Evolutionary conservation across 2,113 vertebrate species (phyloP).

Genomic region (Elephas maximus): DNA sequence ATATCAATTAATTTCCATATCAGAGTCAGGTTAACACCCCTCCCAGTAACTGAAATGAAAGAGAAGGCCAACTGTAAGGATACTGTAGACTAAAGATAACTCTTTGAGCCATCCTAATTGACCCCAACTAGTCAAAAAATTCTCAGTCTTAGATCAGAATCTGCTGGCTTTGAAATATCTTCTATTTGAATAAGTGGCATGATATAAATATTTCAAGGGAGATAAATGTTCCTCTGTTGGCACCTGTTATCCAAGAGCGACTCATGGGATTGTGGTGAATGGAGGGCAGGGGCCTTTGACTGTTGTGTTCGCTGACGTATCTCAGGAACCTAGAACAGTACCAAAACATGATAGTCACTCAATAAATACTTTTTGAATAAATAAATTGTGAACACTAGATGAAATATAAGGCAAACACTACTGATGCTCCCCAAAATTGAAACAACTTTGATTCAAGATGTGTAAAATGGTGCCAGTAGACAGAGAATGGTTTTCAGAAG

Average conservation of each 20-base stretch:
- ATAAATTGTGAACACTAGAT: neutral
- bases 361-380: neutral
- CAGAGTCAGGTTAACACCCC: conserved; percentile 45
- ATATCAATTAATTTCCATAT: conserved; percentile 80
- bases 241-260: conserved; percentile 55
- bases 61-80: neutral
- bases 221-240: conserved; percentile 70
- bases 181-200: conserved; percentile 37
- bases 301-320: neutral
- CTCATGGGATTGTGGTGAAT: conserved; percentile 56
- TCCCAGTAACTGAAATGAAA: conserved; percentile 55
- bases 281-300: neutral
- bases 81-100: neutral
- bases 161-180: conserved; percentile 75
- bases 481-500: neutral
- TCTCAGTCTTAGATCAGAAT: conserved; percentile 5
- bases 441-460: neutral
- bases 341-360: neutral
- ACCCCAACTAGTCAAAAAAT: conserved; percentile 45
- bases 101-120: neutral
- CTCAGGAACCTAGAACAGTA: neutral
- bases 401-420: neutral
- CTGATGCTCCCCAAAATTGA: neutral
- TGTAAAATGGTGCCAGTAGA: neutral
- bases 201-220: conserved; percentile 33